These are phyloP conservation scores for Dendrocincla fuliginosa DNA, from an alignment of 2,797 vertebrate species.

Conservation along the genomic window DNA sequence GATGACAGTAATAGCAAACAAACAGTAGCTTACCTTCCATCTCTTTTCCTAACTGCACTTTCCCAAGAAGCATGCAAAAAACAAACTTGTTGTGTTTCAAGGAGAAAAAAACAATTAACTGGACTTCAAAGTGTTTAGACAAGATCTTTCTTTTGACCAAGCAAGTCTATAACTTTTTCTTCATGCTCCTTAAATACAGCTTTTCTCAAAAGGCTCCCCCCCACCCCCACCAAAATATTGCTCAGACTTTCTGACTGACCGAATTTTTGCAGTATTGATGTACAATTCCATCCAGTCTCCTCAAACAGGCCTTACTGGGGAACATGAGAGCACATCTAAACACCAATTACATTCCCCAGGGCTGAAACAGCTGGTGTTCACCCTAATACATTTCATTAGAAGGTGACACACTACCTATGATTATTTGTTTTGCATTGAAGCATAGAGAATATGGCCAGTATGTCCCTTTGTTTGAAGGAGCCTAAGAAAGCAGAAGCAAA, in stretches of 20 bases:
- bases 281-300: not conserved
- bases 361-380: not conserved
- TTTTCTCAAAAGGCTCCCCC: not conserved
- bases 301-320: not conserved
- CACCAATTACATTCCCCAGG: not conserved
- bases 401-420: not conserved
- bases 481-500: not conserved
- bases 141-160: not conserved
- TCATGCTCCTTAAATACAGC: not conserved
- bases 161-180: not conserved
- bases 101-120: slow-evolving; percentile 45
- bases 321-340: not conserved
- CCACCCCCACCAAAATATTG: not conserved
- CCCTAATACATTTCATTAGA: not conserved
- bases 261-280: not conserved
- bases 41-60: slow-evolving; percentile 80
- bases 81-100: slow-evolving; percentile 74
- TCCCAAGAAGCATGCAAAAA: slow-evolving; percentile 83
- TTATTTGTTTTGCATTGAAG: not conserved
- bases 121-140: slow-evolving; percentile 8
- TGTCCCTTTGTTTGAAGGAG: not conserved
- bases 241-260: not conserved
- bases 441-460: not conserved
- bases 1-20: slow-evolving; percentile 40
- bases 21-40: slow-evolving; percentile 76